These are phyloP conservation scores for Chaetogeoica ovagalla DNA, from an alignment of 2,888 invertebrate species.

Conservation along the genomic window DNA sequence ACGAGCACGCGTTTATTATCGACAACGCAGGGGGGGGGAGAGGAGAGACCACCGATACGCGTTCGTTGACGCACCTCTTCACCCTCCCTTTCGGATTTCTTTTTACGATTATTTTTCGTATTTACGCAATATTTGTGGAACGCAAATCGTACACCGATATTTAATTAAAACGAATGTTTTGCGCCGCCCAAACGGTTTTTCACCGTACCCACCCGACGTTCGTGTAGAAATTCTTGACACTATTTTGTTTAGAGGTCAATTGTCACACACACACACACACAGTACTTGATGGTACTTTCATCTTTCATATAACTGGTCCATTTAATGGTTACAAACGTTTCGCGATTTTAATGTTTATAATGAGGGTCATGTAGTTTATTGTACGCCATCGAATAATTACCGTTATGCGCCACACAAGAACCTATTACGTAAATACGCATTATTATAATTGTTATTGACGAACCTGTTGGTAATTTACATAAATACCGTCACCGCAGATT, in stretches of 20 bases:
- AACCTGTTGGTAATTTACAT: too few relatives aligned
- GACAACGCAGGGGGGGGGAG: too few relatives aligned
- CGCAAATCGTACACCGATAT: background rate
- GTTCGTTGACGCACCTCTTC: background rate
- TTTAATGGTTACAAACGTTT: background rate
- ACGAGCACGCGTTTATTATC: background rate
- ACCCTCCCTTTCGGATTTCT: too few relatives aligned
- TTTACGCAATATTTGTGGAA: background rate
- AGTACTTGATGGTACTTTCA: slow-evolving; percentile 5
- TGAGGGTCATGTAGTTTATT: too few relatives aligned
- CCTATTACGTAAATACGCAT: background rate
- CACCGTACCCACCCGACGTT: background rate
- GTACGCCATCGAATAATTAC: background rate
- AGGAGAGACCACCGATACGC: background rate
- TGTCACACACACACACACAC: background rate
- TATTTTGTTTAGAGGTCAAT: slow-evolving; percentile 37
- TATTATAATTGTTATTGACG: too few relatives aligned
- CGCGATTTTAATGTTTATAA: background rate
- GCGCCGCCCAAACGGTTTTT: background rate
- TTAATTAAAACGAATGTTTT: background rate
- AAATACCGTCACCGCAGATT: too few relatives aligned
- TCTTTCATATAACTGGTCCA: background rate
- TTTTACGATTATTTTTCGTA: background rate
- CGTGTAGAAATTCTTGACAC: slow-evolving; percentile 5
- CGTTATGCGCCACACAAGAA: background rate